phyloP scores from a whole-genome alignment of 2,888 invertebrate genomes.

The Amphipoea lucens region DNA sequence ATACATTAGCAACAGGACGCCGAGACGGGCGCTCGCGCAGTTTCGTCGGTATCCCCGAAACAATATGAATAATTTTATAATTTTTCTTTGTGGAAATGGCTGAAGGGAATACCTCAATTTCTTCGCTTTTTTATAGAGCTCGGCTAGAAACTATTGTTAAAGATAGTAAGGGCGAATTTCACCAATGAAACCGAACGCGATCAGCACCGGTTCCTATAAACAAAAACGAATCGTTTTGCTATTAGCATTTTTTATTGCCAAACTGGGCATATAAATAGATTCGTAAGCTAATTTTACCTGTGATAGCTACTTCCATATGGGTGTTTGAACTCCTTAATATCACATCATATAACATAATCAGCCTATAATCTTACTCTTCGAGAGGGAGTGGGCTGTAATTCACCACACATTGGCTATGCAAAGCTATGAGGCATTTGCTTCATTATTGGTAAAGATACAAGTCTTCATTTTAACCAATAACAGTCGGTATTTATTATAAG shows the following conservation, averaged over 20 bases:
- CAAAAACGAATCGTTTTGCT: background rate
- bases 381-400: no score
- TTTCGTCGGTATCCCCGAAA: conserved; percentile 38
- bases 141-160: background rate
- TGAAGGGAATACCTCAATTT: background rate
- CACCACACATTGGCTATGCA: no score
- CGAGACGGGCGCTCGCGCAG: conserved; percentile 36
- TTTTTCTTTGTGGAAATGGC: background rate
- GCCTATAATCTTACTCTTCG: no score
- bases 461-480: no score
- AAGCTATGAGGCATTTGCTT: no score
- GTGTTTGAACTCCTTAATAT: no score
- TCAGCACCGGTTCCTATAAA: background rate
- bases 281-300: no score
- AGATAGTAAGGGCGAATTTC: background rate
- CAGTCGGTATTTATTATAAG: no score
- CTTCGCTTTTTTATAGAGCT: background rate
- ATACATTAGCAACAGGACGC: conserved; percentile 57
- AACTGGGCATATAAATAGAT: no score
- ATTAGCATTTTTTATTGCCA: no score
- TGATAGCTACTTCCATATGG: no score
- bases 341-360: no score
- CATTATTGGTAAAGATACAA: background rate
- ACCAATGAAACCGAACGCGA: background rate
- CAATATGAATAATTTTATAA: conserved; percentile 28